Evolutionary conservation across 2,888 invertebrate species (phyloP).

Genomic region (Nymphalis urticae): DNA sequence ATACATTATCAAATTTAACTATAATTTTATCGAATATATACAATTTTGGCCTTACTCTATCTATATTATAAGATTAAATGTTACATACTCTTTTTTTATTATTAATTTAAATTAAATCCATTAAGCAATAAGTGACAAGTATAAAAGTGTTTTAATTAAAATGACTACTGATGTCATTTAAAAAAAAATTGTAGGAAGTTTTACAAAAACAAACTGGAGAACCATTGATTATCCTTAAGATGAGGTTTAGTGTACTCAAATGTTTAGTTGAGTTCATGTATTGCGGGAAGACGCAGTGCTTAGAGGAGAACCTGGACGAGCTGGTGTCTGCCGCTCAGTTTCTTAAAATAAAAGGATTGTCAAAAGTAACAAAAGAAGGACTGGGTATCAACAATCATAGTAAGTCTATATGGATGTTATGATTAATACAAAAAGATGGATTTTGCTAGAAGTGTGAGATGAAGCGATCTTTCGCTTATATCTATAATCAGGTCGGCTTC

Average conservation of each 20-base stretch:
- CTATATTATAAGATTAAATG: too few species aligned
- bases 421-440: too few species aligned
- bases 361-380: slow-evolving; percentile 80
- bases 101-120: too few species aligned
- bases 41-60: slow-evolving; percentile 22
- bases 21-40: background rate
- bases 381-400: slow-evolving; percentile 71
- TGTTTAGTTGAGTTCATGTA: slow-evolving; percentile 89
- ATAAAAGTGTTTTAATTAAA: too few species aligned
- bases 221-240: slow-evolving; percentile 83
- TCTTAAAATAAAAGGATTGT: slow-evolving; percentile 84
- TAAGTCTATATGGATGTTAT: slow-evolving; percentile 47
- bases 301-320: slow-evolving; percentile 85
- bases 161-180: background rate
- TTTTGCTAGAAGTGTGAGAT: too few species aligned
- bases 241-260: slow-evolving; percentile 86
- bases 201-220: slow-evolving; percentile 82
- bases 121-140: too few species aligned
- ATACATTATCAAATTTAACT: background rate
- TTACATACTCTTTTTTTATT: too few species aligned
- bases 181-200: slow-evolving; percentile 70
- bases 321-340: slow-evolving; percentile 86
- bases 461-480: too few species aligned
- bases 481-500: background rate
- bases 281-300: slow-evolving; percentile 87